Evolutionary conservation across 2,888 invertebrate species (phyloP).

Genomic region (Tipula helvola): DNA sequence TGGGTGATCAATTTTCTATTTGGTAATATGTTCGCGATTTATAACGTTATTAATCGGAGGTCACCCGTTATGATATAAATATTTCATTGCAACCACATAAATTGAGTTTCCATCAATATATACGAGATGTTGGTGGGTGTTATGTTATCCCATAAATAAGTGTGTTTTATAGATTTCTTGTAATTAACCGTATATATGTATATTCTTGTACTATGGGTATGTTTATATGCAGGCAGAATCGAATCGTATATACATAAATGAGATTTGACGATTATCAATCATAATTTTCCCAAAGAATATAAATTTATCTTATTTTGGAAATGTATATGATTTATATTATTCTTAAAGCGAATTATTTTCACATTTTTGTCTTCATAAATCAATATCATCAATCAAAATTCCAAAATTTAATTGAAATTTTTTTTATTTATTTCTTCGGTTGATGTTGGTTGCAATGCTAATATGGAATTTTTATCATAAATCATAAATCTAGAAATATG

Average conservation of each 20-base stretch:
- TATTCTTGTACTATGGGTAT: no score
- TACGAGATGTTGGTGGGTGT: background rate
- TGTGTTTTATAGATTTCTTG: background rate
- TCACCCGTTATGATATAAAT: background rate
- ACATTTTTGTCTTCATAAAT: conserved; percentile 4
- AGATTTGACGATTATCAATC: background rate
- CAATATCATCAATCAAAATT: background rate
- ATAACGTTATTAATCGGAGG: background rate
- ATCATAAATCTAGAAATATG: background rate
- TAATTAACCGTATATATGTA: background rate
- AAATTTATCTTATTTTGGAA: background rate
- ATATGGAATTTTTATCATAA: background rate
- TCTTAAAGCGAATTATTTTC: background rate
- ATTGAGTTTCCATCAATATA: background rate
- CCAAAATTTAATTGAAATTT: conserved; percentile 4
- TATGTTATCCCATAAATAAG: background rate
- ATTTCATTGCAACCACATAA: background rate
- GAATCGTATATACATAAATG: background rate
- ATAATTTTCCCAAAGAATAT: background rate
- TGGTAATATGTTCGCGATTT: background rate
- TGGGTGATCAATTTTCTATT: background rate
- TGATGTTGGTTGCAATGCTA: background rate
- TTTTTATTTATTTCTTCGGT: background rate
- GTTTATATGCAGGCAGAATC: background rate
- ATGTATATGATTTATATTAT: background rate